Conservation (phyloP, 1,140 invertebrate genomes). For the Aculops lycopersici region DNA sequence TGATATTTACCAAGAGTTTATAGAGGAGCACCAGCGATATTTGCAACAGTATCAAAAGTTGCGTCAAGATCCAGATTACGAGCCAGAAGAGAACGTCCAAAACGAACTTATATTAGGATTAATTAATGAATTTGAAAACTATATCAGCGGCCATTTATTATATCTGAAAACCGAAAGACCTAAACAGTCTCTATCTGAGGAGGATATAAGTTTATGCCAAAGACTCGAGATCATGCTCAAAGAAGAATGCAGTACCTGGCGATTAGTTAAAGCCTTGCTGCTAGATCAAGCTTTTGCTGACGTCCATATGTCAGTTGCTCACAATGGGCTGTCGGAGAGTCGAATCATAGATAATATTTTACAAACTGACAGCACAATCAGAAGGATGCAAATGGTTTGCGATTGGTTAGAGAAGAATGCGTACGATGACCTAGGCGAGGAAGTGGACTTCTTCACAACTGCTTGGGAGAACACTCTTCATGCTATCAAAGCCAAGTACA, state of each 20-base stretch:
- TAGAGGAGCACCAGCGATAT: not conserved
- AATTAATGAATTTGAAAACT: conserved; percentile 3
- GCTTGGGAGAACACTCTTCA: conserved; percentile 9
- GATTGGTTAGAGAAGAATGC: conserved; percentile 68
- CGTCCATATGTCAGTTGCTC: conserved; percentile 11
- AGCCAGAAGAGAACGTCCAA: not conserved
- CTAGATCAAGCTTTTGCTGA: conserved; percentile 27
- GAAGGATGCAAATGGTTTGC: conserved; percentile 45
- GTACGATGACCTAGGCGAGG: conserved; percentile 24
- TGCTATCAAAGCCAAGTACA: not conserved
- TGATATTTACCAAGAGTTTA: not conserved
- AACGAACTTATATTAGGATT: not conserved
- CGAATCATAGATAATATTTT: conserved; percentile 25
- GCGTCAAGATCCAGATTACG: not conserved
- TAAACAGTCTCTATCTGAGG: not conserved
- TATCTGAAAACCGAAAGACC: not conserved
- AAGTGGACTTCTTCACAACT: conserved; percentile 3
- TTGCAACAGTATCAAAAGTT: not conserved
- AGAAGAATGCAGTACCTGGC: conserved; percentile 52
- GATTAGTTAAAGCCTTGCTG: conserved; percentile 39
- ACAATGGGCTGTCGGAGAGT: conserved; percentile 25
- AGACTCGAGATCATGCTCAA: conserved; percentile 10
- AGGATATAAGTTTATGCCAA: not conserved
- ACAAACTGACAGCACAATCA: conserved; percentile 27
- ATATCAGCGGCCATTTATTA: not conserved